These are phyloP conservation scores for Tympanuchus pallidicinctus DNA, from an alignment of 2,113 vertebrate genomes.

Conservation along the genomic window DNA sequence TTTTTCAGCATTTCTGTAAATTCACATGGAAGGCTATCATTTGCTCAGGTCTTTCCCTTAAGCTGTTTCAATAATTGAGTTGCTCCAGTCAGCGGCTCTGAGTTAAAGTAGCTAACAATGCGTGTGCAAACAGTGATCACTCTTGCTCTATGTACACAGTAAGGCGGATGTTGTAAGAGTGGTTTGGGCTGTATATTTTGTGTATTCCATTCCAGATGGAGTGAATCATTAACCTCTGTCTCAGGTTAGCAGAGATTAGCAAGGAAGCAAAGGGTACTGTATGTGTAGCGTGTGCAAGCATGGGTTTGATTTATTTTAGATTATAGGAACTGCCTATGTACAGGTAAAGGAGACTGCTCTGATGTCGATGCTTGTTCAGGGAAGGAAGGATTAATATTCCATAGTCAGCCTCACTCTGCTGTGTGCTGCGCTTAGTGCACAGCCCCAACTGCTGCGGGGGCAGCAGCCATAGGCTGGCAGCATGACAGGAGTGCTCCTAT, in stretches of 20 bases:
- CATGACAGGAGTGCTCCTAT: background rate
- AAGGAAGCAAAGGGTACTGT: background rate
- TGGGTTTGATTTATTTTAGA: background rate
- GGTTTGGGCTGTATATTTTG: conserved; percentile 16
- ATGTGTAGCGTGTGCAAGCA: background rate
- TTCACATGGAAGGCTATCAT: background rate
- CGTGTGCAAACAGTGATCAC: background rate
- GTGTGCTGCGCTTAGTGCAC: background rate
- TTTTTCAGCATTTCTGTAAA: background rate
- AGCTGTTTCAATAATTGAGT: background rate
- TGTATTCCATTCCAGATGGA: conserved; percentile 26
- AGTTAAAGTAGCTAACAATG: background rate
- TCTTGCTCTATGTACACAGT: background rate
- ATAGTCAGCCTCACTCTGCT: background rate
- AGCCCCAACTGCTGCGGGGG: background rate
- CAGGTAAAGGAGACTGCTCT: background rate
- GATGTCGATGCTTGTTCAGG: background rate
- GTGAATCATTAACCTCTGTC: conserved; percentile 51
- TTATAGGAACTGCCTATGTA: background rate
- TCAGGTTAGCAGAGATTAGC: background rate
- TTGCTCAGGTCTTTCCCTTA: background rate
- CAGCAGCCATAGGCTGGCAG: background rate
- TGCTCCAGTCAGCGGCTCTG: background rate
- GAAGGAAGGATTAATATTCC: background rate
- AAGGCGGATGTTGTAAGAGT: background rate